Conservation (phyloP, 1,140 invertebrate species). For the Heliothis subflexa region DNA sequence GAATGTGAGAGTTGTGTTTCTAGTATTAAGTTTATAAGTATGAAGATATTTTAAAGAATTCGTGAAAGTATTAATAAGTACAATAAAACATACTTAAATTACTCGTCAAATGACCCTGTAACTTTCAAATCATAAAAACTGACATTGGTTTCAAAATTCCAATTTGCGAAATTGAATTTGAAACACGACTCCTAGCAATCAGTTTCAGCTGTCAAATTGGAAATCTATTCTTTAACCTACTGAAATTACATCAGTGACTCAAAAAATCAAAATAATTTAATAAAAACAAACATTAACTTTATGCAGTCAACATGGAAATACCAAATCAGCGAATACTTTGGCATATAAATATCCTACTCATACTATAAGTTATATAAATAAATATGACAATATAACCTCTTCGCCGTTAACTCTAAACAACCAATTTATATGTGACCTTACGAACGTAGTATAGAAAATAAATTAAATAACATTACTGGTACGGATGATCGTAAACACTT, state of each 20-base stretch:
- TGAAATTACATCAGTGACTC: slow-evolving; percentile 29
- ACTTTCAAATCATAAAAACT: slow-evolving; percentile 21
- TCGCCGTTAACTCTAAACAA: slow-evolving; percentile 29
- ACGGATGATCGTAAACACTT: slow-evolving; percentile 26
- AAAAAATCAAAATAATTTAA: slow-evolving; percentile 5
- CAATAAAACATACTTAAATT: no score
- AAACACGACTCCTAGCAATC: slow-evolving; percentile 10
- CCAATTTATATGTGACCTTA: slow-evolving; percentile 42
- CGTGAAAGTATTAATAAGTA: no score
- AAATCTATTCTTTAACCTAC: slow-evolving; percentile 17
- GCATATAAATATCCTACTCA: slow-evolving; percentile 24
- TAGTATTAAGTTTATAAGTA: no score
- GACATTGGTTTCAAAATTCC: slow-evolving; percentile 20
- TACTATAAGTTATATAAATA: slow-evolving; percentile 23
- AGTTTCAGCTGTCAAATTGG: slow-evolving; percentile 36
- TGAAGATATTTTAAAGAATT: no score
- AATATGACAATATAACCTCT: slow-evolving; percentile 31
- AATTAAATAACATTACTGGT: slow-evolving; percentile 37
- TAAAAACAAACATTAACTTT: neutral
- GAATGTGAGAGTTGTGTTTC: neutral
- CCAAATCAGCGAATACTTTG: slow-evolving; percentile 11
- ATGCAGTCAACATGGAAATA: slow-evolving; percentile 14
- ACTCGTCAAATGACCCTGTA: neutral
- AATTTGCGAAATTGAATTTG: slow-evolving; percentile 21
- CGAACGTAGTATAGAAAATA: slow-evolving; percentile 23